These are phyloP conservation scores for Noctilio leporinus DNA, from an alignment of 2,113 vertebrate genomes.

Conservation along the genomic window DNA sequence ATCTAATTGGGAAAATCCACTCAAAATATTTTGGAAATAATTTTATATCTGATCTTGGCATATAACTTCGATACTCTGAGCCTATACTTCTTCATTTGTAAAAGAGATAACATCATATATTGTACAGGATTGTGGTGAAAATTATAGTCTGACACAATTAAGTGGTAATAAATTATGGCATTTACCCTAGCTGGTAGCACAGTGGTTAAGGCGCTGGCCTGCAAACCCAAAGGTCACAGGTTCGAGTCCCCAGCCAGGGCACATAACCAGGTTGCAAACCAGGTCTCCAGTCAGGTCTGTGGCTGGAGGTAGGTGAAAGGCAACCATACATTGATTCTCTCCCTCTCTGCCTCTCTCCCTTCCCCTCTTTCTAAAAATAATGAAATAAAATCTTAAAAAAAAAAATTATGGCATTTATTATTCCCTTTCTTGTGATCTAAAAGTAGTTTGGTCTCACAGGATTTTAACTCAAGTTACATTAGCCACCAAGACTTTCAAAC, in stretches of 20 bases:
- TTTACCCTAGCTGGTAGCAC: too few relatives aligned
- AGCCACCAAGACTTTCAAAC: conserved; percentile 21
- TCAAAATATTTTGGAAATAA: conserved; percentile 10
- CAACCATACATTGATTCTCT: too few relatives aligned
- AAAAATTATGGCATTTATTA: not conserved
- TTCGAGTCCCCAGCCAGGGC: too few relatives aligned
- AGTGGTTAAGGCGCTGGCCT: too few relatives aligned
- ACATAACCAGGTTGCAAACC: too few relatives aligned
- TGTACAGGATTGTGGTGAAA: not conserved
- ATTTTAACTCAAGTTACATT: conserved; percentile 30
- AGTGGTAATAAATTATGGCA: not conserved
- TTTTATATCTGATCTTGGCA: not conserved
- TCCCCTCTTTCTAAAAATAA: too few relatives aligned
- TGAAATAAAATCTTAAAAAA: too few relatives aligned
- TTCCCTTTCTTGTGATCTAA: not conserved
- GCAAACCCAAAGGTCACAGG: too few relatives aligned
- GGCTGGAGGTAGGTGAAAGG: too few relatives aligned
- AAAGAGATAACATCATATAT: not conserved
- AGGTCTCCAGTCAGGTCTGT: too few relatives aligned
- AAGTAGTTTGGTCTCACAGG: not conserved
- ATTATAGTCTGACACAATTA: conserved; percentile 3
- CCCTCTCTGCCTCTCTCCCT: too few relatives aligned
- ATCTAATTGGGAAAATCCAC: not conserved
- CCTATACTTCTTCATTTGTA: not conserved
- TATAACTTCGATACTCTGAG: not conserved